Evolutionary conservation across 2,113 vertebrate genomes (phyloP).

Genomic region (Gracilinanus agilis): DNA sequence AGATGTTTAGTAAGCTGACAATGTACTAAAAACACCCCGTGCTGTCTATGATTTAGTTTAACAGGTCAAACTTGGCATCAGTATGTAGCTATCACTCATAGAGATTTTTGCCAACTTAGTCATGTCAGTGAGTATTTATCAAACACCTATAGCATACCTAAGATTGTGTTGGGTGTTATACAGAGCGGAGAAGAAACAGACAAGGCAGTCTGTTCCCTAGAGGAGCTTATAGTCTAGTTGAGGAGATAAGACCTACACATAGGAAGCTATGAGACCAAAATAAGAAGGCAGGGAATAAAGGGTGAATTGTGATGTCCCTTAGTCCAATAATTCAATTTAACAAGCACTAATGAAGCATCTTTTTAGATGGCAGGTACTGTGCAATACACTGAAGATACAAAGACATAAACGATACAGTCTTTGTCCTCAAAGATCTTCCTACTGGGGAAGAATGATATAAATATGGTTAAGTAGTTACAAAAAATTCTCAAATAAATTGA

Average conservation of each 20-base stretch:
- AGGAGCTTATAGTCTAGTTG: background rate
- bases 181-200: background rate
- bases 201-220: background rate
- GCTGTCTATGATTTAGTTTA: background rate
- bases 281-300: background rate
- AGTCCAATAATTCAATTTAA: background rate
- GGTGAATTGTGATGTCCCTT: background rate
- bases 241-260: background rate
- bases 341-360: background rate
- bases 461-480: no score
- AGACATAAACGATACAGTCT: no score
- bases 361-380: background rate
- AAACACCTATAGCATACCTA: background rate
- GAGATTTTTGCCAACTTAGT: background rate
- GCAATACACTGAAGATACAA: no score
- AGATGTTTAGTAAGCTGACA: slow-evolving; percentile 24
- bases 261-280: background rate
- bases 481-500: no score
- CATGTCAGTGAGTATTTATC: background rate
- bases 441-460: no score
- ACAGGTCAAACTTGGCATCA: background rate
- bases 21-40: background rate
- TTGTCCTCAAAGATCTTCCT: no score
- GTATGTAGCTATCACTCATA: background rate
- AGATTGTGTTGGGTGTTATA: background rate